Evolutionary conservation across 2,113 vertebrate genomes (phyloP).

Genomic region (Sinocyclocheilus maitianheensis): DNA sequence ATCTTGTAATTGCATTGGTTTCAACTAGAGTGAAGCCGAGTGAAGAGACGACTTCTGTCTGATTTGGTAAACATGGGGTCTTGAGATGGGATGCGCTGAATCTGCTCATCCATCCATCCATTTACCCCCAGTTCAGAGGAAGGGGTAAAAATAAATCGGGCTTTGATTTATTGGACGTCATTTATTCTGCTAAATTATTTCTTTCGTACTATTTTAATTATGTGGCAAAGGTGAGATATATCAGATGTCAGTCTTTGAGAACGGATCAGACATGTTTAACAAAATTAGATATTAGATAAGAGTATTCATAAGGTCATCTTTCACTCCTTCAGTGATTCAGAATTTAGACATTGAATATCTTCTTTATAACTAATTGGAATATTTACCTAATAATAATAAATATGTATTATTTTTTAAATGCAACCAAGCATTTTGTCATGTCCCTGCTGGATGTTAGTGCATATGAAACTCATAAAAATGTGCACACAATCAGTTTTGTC

Average conservation of each 20-base stretch:
- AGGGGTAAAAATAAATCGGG: neutral
- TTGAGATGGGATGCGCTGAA: neutral
- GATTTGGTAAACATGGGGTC: slow-evolving; percentile 6
- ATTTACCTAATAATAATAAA: neutral
- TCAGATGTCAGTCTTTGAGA: neutral
- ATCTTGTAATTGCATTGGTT: slow-evolving; percentile 11
- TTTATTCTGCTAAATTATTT: neutral
- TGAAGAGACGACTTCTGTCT: slow-evolving; percentile 25
- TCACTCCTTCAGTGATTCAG: neutral
- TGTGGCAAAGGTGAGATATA: neutral
- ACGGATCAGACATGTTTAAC: neutral
- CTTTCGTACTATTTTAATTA: slow-evolving; percentile 5
- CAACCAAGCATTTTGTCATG: neutral
- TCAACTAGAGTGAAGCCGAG: slow-evolving; percentile 18
- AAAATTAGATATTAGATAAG: neutral
- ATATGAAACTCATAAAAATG: neutral
- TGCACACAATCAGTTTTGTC: neutral
- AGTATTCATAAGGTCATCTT: neutral
- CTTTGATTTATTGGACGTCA: neutral
- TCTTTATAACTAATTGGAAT: neutral
- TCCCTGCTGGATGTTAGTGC: neutral
- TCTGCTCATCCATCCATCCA: slow-evolving; percentile 12
- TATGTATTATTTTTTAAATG: neutral
- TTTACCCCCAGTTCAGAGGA: neutral
- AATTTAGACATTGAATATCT: neutral